Base-by-base conservation (phyloP, 64 coral and sea anemone genomes). In the Montipora foliosa region DNA sequence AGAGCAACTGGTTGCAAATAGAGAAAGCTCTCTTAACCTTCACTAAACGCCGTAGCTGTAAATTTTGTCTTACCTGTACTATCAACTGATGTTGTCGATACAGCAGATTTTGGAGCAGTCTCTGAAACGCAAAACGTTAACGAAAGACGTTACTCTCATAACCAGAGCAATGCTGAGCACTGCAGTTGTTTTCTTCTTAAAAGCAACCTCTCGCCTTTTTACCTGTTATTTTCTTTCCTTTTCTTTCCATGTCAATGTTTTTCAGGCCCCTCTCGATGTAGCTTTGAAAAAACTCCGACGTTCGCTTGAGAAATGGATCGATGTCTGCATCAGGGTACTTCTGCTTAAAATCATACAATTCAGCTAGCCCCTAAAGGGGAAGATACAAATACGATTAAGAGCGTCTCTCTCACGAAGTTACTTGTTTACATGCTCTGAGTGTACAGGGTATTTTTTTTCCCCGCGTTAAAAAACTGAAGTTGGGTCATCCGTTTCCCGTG, bases 201-300 rank as follows among this genome's bases (percentile, higher is more conserved):
- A 64, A 64, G 61, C 61, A 64, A 16, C 14, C 9, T 64, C 14
- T 12, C 61, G 4, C 14, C 14, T 19, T 3, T 17, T 15, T 71
- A 85, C 82, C 82, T 85, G 82, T 12, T 49, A 70, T 21, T 47
- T 93, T 94, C 53, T 80, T 92, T 6, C 93, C 93, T 89, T 96
- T 96, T 67, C 95, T 83, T 75, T 99, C 97, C 84, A 89, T 93
- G 47, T 99, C 92, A 62, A 99, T 99, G 83, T 96, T 96, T 62
- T 89, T 94, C 17, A 99, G 46, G 52, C 97, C 95, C 92, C 97
- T 94, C 72, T 94, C 92, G 53, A 99, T 99, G 78, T 99, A 99
- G 68, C 96, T 99, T 83, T 94, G 97, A 57, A 99, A 99, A 48
- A 96, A 99, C 20, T 93, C 82, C 14, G 97, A 99, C 2, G 97